Evolutionary conservation across 2,888 invertebrate species (phyloP), one percentile per base, ranked within the genome.

Genomic region (Cinara cedri): DNA sequence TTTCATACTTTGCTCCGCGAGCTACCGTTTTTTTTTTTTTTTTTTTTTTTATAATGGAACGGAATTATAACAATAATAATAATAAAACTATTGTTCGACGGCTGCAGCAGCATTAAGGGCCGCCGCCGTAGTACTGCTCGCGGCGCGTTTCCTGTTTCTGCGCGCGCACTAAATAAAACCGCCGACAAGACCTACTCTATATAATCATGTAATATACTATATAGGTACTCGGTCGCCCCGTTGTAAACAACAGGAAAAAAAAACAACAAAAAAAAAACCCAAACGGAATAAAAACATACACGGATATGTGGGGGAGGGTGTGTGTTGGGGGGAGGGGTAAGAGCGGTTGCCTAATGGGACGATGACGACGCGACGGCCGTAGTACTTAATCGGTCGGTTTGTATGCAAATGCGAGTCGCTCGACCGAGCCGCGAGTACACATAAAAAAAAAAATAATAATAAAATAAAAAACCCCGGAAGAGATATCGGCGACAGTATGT

Each of bases 101-200:
- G 24, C 26, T 46, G 21, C 55, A 21, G 34, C 34, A 6, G 34
- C 6, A 34, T 34, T 34, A 34, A 34, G 34, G 34, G 34, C 34
- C 34, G 34, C 6, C n/a, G 6, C 34, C 6, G 34, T n/a, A 60
- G 42, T 44, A 34, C n/a, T n/a, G 34, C 34, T 34, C 34, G 42
- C 63, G 60, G 42, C 63, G 60, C 78, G 68, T 78, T 78, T 78
- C 78, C 70, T 68, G 78, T 78, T 78, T 70, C 49, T 26, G 57
- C 34, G 46, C 66, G 19, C 44, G 34, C n/a, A n/a, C n/a, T n/a
- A n/a, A n/a, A n/a, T n/a, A n/a, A 6, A 6, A 34, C 34, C 34
- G 34, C 34, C 34, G 42, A n/a, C n/a, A n/a, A n/a, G n/a, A n/a
- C n/a, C n/a, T n/a, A n/a, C n/a, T n/a, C n/a, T n/a, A n/a, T n/a